Evolutionary conservation across 2,113 vertebrate genomes (phyloP), one percentile per base, ranked within the genome.

Genomic region (Actinemys pallida): DNA sequence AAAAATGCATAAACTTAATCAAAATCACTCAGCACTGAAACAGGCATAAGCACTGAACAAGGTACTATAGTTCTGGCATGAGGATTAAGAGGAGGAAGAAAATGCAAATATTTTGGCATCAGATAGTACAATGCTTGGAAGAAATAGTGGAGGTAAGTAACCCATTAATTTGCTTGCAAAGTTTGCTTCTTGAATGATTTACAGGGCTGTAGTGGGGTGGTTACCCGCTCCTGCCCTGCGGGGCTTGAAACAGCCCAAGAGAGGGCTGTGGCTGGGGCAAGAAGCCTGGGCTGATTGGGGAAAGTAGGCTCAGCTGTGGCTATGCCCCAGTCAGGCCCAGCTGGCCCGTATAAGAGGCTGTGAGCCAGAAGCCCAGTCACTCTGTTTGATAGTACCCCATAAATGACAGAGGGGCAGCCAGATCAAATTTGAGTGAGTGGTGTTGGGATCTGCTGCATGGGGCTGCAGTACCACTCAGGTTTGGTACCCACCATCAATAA

Each of bases 81-180:
- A 91, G 57, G 59, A 78, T 96, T 84, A 90, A 81, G 81, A 80
- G 78, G 72, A 22, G 91, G 72, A 22, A 90, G 12, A 31, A 95
- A 87, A 88, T 75, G 45, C 49, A 96, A 52, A 88, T 93, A 39
- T 81, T 84, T 91, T 95, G 84, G 17, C 56, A 45, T 57, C n/a
- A 42, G 10, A 11, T 75, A 89, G 81, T 76, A 10, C 5, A 79
- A 29, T 1, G 45, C 16, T 89, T 90, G 25, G 62, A 69, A 72
- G 87, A 86, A 25, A 45, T 79, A 87, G 83, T 42, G 49, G 24
- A 42, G 93, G 20, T 10, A 50, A 84, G 42, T 91, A 87, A 92
- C 69, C 42, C 78, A 84, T 85, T 93, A 29, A 0, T 89, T 86
- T 69, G 47, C 52, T 78, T 91, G 65, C 13, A 81, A 78, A 49